Evolutionary conservation across 2,888 invertebrate species (phyloP), one percentile per base, ranked within the genome.

Genomic region (Zygothrica quintamaculata): DNA sequence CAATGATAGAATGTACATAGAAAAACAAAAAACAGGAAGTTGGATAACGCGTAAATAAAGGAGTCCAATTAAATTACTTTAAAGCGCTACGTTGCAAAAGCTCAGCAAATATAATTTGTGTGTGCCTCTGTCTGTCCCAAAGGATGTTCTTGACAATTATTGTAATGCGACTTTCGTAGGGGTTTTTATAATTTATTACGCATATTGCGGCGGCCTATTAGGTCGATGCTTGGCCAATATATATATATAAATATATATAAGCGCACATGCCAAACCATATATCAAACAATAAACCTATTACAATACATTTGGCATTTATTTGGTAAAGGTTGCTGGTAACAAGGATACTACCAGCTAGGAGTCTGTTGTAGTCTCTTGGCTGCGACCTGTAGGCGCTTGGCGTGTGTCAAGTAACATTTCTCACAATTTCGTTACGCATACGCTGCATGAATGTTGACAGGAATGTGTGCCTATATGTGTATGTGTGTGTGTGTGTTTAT

Each of bases 211-310:
- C 36, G 44, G 58, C 53, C 48, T 58, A 66, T 58, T 58, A 44
- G 16, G 40, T 40, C 47, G 40, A 43, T n/a, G 62, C 60, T 47
- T 15, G 59, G 69, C 56, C 59, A 34, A 37, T 43, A n/a, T n/a
- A n/a, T n/a, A n/a, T n/a, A n/a, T n/a, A n/a, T n/a, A n/a, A n/a
- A n/a, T n/a, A n/a, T n/a, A n/a, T n/a, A n/a, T 22, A 43, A 26
- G 44, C 47, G 31, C 40, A 29, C n/a, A 55, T 26, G 46, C 48
- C 61, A 50, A 18, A 39, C 7, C 29, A 84, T 81, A 80, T 87
- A 81, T 87, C 81, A 87, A 72, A 72, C 72, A 84, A 77, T 77
- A 87, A 77, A 72, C 66, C 78, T 84, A 80, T 84, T 71, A 71
- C 74, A 66, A 57, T 66, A 47, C 46, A 61, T 66, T 69, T 59